Conservation (phyloP, 2,113 vertebrate genomes). For the Microtus oregoni region DNA sequence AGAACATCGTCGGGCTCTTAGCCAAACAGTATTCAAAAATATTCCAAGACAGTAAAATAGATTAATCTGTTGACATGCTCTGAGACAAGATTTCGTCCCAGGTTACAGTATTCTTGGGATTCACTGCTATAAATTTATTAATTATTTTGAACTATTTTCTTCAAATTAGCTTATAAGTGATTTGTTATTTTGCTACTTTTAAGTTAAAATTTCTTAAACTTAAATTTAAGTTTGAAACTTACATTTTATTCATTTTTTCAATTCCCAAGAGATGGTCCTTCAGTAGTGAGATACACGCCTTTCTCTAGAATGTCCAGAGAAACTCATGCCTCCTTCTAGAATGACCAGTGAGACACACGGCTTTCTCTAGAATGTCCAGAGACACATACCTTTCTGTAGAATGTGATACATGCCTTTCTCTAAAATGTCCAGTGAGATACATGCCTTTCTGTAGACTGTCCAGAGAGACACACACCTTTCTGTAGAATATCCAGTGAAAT, state of each 20-base stretch:
- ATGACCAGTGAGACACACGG: neutral
- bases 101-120: neutral
- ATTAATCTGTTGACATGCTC: neutral
- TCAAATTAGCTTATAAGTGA: neutral
- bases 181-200: neutral
- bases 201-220: slow-evolving; percentile 11
- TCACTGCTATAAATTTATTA: slow-evolving; percentile 23
- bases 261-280: neutral
- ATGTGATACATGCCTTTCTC: neutral
- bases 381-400: neutral
- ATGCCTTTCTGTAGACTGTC: too few species aligned
- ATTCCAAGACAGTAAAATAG: slow-evolving; percentile 54
- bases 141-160: slow-evolving; percentile 45
- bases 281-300: neutral
- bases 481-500: neutral
- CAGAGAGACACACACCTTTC: neutral
- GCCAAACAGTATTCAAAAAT: slow-evolving; percentile 35
- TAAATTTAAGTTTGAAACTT: slow-evolving; percentile 32
- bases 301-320: too few species aligned
- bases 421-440: neutral
- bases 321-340: neutral
- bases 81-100: slow-evolving; percentile 37
- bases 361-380: neutral
- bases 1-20: slow-evolving; percentile 45
- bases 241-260: slow-evolving; percentile 20